Base-by-base conservation (phyloP, 2,888 invertebrate species). In the Catonia carolina region DNA sequence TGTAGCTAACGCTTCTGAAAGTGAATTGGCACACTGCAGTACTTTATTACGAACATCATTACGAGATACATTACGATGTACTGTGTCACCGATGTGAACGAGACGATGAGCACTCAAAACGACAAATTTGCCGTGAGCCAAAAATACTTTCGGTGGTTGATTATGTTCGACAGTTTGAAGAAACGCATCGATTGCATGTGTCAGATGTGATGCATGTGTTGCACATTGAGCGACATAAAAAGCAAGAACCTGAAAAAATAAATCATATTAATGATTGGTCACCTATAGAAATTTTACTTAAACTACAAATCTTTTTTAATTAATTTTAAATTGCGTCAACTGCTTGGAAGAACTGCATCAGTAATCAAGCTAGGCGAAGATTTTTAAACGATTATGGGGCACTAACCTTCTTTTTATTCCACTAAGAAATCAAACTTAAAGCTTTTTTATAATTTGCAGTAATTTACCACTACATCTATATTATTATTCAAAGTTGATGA, bases 1-100 rank as follows among this genome's bases (percentile, higher is more conserved):
- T 14, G 83, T 79, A 36, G 88, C 89, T 4, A 93, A 73, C 1
- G 87, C 86, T 67, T 89, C 89, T 23, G 87, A 88, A 36, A 94
- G 73, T 1, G 84, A 82, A 70, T 92, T 89, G 12, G 90, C 85
- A 69, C 85, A 86, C 62, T 83, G 80, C 48, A 87, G 72, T 36
- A 89, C 82, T 68, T 84, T 79, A 48, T 84, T 80, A 68, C 86
- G 83, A 47, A 91, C 75, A 61, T 86, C 85, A 55, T 81, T 78
- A 67, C 86, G 83, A 23, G 82, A 79, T 41, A 93, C 81, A 72
- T 92, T 92, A 66, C 90, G 83, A 71, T 93, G 86, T 23, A 96
- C 88, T 49, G 89, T 92, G 75, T 97, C 96, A 51, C 95, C 95
- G 60, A 95, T 94, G 70, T 91, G 89, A 17, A 97, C 91, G 68